Conservation (phyloP, 2,888 invertebrate genomes). For the Cremastobaeus sp. region DNA sequence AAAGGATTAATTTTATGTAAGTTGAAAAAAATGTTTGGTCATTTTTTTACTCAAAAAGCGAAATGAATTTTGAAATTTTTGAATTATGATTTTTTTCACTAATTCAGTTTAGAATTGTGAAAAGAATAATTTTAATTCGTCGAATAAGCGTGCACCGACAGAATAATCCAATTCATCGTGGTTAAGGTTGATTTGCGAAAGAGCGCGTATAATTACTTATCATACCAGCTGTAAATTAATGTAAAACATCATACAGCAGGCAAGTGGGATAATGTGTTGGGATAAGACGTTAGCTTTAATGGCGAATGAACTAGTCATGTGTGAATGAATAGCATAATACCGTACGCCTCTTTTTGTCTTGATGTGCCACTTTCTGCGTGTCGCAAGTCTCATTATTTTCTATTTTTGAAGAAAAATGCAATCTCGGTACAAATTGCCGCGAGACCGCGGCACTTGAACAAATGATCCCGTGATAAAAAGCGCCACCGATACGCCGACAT, state of each 20-base stretch:
- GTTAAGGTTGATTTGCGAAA: too few species aligned
- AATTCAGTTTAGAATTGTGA: too few species aligned
- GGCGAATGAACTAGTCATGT: constrained; percentile 36
- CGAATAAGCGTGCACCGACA: too few species aligned
- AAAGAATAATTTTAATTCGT: too few species aligned
- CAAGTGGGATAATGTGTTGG: constrained; percentile 30
- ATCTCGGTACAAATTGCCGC: background rate
- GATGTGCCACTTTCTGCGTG: constrained; percentile 32
- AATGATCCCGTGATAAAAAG: too few species aligned
- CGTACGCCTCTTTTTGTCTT: constrained; percentile 31
- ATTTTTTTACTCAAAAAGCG: too few species aligned
- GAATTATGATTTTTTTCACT: too few species aligned
- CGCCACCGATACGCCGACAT: too few species aligned
- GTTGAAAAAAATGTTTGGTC: too few species aligned
- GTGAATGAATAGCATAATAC: constrained; percentile 33
- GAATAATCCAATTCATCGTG: too few species aligned
- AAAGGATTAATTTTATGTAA: too few species aligned
- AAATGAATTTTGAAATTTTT: too few species aligned
- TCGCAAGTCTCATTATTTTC: constrained; percentile 12
- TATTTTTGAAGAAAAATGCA: constrained; percentile 11
- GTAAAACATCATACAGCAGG: background rate
- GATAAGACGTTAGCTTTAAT: constrained; percentile 29
- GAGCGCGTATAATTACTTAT: constrained; percentile 5
- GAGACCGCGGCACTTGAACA: background rate
- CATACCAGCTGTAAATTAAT: background rate